Evolutionary conservation across 2,113 vertebrate species (phyloP).

Genomic region (Aegotheles bennettii): DNA sequence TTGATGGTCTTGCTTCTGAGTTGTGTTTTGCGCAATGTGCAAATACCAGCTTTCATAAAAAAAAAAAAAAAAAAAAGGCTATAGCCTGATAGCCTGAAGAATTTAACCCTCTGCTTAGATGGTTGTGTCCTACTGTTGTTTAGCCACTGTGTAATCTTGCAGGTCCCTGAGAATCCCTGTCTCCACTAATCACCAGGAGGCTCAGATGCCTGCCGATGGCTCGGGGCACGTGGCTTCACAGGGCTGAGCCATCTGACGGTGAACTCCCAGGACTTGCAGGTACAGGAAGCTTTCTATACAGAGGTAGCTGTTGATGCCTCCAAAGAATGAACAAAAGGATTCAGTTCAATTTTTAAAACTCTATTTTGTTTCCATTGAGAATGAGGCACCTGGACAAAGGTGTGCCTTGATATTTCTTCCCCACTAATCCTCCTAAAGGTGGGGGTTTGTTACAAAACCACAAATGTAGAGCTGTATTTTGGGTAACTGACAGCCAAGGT

Average conservation of each 20-base stretch:
- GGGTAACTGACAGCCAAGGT: not conserved
- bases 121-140: not conserved
- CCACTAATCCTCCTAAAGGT: not conserved
- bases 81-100: not conserved
- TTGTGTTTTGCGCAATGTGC: not conserved
- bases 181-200: not conserved
- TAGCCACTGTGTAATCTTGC: not conserved
- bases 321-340: fast-evolving
- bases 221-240: fast-evolving
- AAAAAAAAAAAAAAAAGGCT: not conserved
- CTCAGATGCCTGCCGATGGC: not conserved
- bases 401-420: not conserved
- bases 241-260: not conserved
- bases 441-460: not conserved
- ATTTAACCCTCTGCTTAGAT: not conserved
- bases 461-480: not conserved
- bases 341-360: not conserved
- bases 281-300: not conserved
- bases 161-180: fast-evolving
- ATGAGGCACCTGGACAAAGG: not conserved
- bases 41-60: not conserved
- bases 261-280: not conserved
- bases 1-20: not conserved
- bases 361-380: not conserved
- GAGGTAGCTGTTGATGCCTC: not conserved